A percentile compares a stretch with the other conserved stretches of the same genome.
These are phyloP conservation scores for Molothrus ater DNA, from an alignment of 2,797 vertebrate species.

Conservation along the genomic window DNA sequence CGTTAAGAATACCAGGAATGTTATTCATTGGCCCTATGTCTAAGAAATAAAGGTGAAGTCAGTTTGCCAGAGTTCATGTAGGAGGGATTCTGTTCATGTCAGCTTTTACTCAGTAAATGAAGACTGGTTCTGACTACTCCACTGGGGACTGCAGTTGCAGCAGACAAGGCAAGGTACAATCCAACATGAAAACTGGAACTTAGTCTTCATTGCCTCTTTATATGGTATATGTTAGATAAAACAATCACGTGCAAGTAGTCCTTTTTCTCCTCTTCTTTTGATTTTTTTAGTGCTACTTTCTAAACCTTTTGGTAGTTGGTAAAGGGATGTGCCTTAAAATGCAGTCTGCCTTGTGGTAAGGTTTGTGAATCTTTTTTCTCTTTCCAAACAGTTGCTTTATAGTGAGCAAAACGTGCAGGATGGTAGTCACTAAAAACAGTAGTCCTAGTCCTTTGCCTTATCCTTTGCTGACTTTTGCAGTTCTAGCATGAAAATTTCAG, in stretches of 20 bases:
- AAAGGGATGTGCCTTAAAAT: neutral
- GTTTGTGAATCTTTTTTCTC: neutral
- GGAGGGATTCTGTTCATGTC: neutral
- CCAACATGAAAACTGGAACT: neutral
- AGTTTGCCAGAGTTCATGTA: neutral
- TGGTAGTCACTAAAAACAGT: neutral
- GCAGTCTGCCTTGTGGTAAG: neutral
- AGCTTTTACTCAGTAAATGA: neutral
- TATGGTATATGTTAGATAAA: neutral
- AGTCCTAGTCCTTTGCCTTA: neutral
- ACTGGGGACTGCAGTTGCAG: neutral
- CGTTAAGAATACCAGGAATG: neutral
- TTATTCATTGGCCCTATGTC: neutral
- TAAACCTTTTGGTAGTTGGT: neutral
- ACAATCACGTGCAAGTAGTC: neutral
- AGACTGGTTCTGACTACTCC: neutral
- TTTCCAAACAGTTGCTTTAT: neutral
- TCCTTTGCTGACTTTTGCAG: neutral
- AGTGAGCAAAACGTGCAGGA: neutral
- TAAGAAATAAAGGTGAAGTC: neutral
- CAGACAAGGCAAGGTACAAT: neutral
- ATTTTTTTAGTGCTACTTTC: neutral
- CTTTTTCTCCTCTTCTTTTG: neutral
- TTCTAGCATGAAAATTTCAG: neutral
- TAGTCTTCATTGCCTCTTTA: neutral